Conservation (phyloP, 2,113 vertebrate genomes). For the Rhineura floridana region DNA sequence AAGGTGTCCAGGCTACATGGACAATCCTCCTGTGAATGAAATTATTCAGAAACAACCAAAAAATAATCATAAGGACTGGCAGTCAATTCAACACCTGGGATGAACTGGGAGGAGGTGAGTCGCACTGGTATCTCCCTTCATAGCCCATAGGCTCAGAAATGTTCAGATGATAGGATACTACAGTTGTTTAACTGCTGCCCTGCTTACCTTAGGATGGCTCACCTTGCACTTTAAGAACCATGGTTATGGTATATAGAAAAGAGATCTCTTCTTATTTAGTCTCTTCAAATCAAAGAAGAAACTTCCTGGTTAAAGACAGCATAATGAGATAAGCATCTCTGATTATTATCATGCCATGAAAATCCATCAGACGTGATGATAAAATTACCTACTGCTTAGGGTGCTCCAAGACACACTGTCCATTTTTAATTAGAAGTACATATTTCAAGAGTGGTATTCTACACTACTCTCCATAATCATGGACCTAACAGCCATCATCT, state of each 20-base stretch:
- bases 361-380: background rate
- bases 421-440: conserved; percentile 3
- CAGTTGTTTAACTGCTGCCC: background rate
- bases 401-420: conserved; percentile 2
- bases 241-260: background rate
- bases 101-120: background rate
- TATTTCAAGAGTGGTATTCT: background rate
- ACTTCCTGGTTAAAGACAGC: conserved; percentile 42
- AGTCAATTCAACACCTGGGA: background rate
- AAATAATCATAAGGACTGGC: background rate
- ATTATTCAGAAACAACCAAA: background rate
- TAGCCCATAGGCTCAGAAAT: background rate
- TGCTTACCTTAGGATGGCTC: background rate
- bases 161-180: background rate
- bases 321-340: conserved; percentile 50
- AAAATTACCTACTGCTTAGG: background rate
- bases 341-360: conserved; percentile 46
- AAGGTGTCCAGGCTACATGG: background rate
- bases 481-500: background rate
- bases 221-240: background rate
- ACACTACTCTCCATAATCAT: background rate
- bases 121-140: background rate
- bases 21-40: background rate
- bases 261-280: conserved; percentile 39
- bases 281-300: conserved; percentile 48